These are phyloP conservation scores for Chelonoidis abingdonii DNA, from an alignment of 2,113 vertebrate species.

Conservation along the genomic window DNA sequence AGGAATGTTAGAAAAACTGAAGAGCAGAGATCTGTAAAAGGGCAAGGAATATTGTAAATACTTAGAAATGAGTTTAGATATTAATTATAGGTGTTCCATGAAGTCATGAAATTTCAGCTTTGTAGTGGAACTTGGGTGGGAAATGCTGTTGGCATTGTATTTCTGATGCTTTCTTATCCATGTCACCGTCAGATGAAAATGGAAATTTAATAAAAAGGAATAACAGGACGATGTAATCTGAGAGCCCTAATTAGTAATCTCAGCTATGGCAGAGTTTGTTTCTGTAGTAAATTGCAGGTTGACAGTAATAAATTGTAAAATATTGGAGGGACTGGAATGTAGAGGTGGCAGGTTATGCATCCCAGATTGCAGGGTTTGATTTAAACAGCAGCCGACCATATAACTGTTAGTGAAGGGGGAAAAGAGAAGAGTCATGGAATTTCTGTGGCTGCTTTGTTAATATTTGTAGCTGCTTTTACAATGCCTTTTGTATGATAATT, in stretches of 20 bases:
- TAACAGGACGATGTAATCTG: constrained; percentile 20
- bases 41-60: constrained; percentile 9
- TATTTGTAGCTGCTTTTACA: constrained; percentile 51
- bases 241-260: constrained; percentile 57
- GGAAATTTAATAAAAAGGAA: constrained; percentile 57
- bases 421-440: neutral
- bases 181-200: neutral
- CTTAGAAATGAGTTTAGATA: neutral
- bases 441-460: constrained; percentile 44
- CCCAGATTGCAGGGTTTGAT: neutral
- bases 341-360: neutral
- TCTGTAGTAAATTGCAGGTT: constrained; percentile 46
- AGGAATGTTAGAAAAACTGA: constrained; percentile 17
- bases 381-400: neutral
- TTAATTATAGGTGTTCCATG: constrained; percentile 24
- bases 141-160: neutral
- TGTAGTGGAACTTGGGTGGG: neutral
- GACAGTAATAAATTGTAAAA: constrained; percentile 54
- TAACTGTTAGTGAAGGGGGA: neutral
- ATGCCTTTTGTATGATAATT: constrained; percentile 36
- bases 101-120: neutral
- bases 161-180: constrained; percentile 39
- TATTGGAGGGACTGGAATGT: constrained; percentile 11
- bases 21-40: constrained; percentile 41
- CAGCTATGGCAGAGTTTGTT: neutral